Base-by-base conservation (phyloP, 2,888 invertebrate species). In the Caenorhabditis virilis region DNA sequence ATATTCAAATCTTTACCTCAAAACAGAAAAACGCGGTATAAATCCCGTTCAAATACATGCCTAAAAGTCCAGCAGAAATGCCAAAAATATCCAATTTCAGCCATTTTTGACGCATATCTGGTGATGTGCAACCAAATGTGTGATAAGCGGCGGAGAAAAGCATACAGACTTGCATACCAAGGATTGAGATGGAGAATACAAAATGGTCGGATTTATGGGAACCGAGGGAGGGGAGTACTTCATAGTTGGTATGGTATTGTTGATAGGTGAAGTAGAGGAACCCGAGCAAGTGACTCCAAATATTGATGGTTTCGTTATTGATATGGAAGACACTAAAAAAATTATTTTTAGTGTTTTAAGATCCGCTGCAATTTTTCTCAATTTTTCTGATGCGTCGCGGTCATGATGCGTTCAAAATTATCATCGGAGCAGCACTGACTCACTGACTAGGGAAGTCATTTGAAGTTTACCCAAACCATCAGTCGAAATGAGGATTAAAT, bases 21-120 rank as follows among this genome's bases (percentile, higher is more conserved):
- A 92, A 90, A 85, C 95, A 95, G 90, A 93, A 94, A 85, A 94
- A 95, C 13, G 94, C 94, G 84, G 93, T 94, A 85, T 95, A 94
- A 71, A 95, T 91, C 53, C 94, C 95, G 25, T 93, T 93, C 69
- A 93, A 89, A 85, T 95, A 95, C 83, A 95, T 93, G 54, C 93
- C 94, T 49, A 95, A 88, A 71, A 95, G 86, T 33, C 93, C 93
- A 49, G 94, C 87, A 15, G 93, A 92, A 67, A 95, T 94, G 18
- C 95, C 95, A 79, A 94, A 90, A 57, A 95, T 88, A 84, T 95
- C 95, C 82, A 91, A 91, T 76, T 91, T 90, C 39, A 95, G 87
- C 86, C 93, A 95, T 72, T 90, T 88, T 83, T 90, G 88, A 85
- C 91, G 92, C 75, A 91, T 91, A 76, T 89, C 87, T 84, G 91